Evolutionary conservation across 2,888 invertebrate genomes (phyloP).

Genomic region (Dysmachus trigonus): DNA sequence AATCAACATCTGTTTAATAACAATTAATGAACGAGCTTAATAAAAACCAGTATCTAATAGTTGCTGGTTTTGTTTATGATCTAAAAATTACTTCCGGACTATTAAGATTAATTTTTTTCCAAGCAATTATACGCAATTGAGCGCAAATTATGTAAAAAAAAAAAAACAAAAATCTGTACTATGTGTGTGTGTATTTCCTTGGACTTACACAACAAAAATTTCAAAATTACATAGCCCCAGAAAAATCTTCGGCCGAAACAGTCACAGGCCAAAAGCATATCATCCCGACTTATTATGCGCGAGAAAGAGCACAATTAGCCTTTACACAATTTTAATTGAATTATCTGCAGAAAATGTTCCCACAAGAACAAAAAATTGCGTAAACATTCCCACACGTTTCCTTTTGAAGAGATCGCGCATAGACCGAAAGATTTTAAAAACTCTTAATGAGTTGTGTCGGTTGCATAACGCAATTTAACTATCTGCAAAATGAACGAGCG

Average conservation of each 20-base stretch:
- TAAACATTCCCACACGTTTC: slow-evolving; percentile 33
- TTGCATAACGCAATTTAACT: slow-evolving; percentile 27
- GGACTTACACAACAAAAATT: background rate
- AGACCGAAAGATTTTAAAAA: background rate
- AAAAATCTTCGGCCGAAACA: background rate
- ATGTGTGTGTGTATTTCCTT: background rate
- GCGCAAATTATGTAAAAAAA: background rate
- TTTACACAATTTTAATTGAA: slow-evolving; percentile 21
- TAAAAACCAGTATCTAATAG: background rate
- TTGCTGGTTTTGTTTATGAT: background rate
- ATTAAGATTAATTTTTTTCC: background rate
- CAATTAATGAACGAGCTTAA: too few species aligned
- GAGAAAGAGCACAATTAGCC: background rate
- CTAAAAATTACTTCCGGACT: background rate
- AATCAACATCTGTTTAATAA: background rate
- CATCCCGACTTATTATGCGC: slow-evolving; percentile 3
- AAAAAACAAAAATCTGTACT: background rate
- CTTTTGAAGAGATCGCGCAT: slow-evolving; percentile 1
- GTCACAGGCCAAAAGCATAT: background rate
- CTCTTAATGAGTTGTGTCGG: slow-evolving; percentile 7
- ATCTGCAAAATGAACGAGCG: background rate
- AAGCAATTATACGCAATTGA: background rate
- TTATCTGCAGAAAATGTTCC: slow-evolving; percentile 21
- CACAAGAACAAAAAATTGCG: slow-evolving; percentile 38
- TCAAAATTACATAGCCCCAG: background rate